A percentile compares a stretch with the other conserved stretches of the same genome.
Evolutionary conservation across 2,113 vertebrate species (phyloP).

Genomic region (Ariopsis seemanni): DNA sequence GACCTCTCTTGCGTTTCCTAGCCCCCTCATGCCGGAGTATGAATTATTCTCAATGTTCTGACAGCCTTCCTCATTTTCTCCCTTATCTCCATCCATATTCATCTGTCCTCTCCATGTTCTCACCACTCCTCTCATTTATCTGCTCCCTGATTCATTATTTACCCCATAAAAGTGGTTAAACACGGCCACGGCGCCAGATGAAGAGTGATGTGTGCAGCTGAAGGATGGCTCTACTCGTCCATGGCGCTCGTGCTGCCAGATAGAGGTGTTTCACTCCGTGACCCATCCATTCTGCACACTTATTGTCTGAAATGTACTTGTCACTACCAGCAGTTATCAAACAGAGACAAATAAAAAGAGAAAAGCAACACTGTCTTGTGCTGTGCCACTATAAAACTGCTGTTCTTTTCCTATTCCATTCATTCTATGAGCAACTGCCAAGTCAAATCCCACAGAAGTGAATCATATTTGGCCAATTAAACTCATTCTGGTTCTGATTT

Average conservation of each 20-base stretch:
- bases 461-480: slow-evolving; percentile 12
- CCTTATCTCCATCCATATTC: slow-evolving; percentile 46
- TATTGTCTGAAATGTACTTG: slow-evolving; percentile 49
- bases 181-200: background rate
- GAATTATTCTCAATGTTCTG: slow-evolving; percentile 42
- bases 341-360: slow-evolving; percentile 16
- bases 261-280: slow-evolving; percentile 31
- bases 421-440: background rate
- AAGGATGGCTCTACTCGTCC: slow-evolving; percentile 46
- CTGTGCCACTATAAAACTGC: background rate
- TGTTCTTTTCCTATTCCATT: background rate
- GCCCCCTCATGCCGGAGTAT: background rate
- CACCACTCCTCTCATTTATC: slow-evolving; percentile 39
- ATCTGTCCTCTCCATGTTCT: slow-evolving; percentile 41
- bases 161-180: slow-evolving; percentile 36
- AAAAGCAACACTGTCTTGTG: background rate
- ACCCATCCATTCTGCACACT: slow-evolving; percentile 32
- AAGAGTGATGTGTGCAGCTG: slow-evolving; percentile 46
- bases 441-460: background rate
- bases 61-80: slow-evolving; percentile 33
- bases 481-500: background rate
- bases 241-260: slow-evolving; percentile 10
- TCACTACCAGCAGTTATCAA: slow-evolving; percentile 32
- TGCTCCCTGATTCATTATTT: slow-evolving; percentile 50
- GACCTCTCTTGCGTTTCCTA: background rate